Evolutionary conservation across 2,797 vertebrate genomes (phyloP).

Genomic region (Cynodonichthys magdalenae): DNA sequence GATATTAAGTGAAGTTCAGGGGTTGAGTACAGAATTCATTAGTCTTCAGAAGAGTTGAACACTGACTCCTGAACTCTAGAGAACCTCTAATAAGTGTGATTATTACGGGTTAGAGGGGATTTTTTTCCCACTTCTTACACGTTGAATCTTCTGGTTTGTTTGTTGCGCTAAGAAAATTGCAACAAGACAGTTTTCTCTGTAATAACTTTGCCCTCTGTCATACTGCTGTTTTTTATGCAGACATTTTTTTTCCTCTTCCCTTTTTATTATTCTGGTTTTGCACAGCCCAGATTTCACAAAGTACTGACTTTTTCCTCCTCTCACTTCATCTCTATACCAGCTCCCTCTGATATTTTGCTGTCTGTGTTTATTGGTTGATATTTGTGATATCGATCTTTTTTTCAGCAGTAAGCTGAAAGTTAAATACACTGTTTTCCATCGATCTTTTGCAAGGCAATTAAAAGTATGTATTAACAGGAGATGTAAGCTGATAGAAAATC

Average conservation of each 20-base stretch:
- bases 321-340: slow-evolving; percentile 1
- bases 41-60: slow-evolving; percentile 61
- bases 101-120: slow-evolving; percentile 38
- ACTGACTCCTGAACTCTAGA: slow-evolving; percentile 50
- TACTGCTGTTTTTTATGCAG: not conserved
- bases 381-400: slow-evolving; percentile 71
- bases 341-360: slow-evolving; percentile 19
- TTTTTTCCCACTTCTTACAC: slow-evolving; percentile 29
- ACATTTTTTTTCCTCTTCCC: not conserved
- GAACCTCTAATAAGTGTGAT: slow-evolving; percentile 67
- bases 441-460: slow-evolving; percentile 66
- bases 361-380: slow-evolving; percentile 44
- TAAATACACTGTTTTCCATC: slow-evolving; percentile 58
- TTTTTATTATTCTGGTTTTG: slow-evolving; percentile 1
- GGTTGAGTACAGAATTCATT: slow-evolving; percentile 69
- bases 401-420: slow-evolving; percentile 50
- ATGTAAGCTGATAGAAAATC: slow-evolving; percentile 57
- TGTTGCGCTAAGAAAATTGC: slow-evolving; percentile 37
- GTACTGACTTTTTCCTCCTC: slow-evolving; percentile 14
- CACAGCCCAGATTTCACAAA: slow-evolving; percentile 4
- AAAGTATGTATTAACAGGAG: slow-evolving; percentile 62
- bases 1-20: slow-evolving; percentile 71
- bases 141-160: slow-evolving; percentile 34
- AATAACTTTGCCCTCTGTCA: not conserved
- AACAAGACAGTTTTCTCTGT: slow-evolving; percentile 45